Conservation (phyloP, 2,113 vertebrate genomes). For the Zosterops lateralis region DNA sequence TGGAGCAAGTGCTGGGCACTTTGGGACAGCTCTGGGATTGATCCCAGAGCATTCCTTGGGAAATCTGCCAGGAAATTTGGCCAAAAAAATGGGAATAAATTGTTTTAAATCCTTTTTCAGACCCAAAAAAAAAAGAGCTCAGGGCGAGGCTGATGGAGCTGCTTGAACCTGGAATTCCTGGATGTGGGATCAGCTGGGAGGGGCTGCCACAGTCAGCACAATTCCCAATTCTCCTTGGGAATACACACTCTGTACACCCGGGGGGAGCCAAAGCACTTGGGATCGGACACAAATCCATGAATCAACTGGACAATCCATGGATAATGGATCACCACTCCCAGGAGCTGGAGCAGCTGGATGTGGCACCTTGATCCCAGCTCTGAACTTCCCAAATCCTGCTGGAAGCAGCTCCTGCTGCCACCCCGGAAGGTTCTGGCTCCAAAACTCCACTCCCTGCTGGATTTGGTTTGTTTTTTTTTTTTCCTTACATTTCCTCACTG, state of each 20-base stretch:
- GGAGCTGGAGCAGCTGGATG: neutral
- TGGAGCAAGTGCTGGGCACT: neutral
- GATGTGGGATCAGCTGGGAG: neutral
- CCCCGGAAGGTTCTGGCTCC: neutral
- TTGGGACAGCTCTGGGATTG: neutral
- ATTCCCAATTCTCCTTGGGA: neutral
- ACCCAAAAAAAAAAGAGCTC: neutral
- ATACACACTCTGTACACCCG: accelerated
- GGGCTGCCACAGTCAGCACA: neutral
- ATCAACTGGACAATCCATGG: neutral
- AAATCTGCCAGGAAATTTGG: neutral
- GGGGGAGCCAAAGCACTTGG: accelerated
- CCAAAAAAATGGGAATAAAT: neutral
- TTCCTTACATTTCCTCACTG: accelerated
- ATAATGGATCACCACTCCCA: accelerated
- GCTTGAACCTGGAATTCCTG: neutral
- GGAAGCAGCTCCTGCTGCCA: neutral
- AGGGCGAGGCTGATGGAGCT: neutral
- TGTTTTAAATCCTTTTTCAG: neutral
- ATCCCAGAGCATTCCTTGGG: neutral
- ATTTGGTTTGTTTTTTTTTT: neutral
- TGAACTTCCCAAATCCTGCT: accelerated
- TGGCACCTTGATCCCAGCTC: accelerated
- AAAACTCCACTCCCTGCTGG: neutral
- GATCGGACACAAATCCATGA: neutral